phyloP scores from a whole-genome alignment of 2,888 invertebrate genomes.

The Lacanobia wlatinum region DNA sequence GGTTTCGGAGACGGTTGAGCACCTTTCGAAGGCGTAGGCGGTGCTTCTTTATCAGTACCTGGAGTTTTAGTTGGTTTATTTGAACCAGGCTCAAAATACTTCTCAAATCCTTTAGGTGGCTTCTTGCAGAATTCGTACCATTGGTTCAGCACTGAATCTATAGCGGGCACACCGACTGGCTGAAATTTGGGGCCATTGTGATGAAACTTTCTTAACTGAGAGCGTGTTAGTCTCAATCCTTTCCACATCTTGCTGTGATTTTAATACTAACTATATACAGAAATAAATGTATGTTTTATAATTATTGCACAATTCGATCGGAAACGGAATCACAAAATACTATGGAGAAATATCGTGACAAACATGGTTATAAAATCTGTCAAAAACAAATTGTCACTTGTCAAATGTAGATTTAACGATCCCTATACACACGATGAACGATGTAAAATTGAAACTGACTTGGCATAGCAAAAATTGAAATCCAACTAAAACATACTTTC shows the following conservation, averaged over 20 bases:
- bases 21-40: slow-evolving; percentile 84
- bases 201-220: slow-evolving; percentile 86
- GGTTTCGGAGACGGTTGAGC: slow-evolving; percentile 83
- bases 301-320: slow-evolving; percentile 82
- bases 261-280: slow-evolving; percentile 74
- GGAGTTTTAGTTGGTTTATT: slow-evolving; percentile 84
- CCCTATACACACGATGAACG: slow-evolving; percentile 15
- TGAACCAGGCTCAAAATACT: slow-evolving; percentile 94
- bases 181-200: slow-evolving; percentile 85
- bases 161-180: slow-evolving; percentile 87
- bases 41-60: slow-evolving; percentile 76
- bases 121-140: slow-evolving; percentile 93
- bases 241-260: slow-evolving; percentile 85
- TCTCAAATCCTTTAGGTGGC: slow-evolving; percentile 98
- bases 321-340: slow-evolving; percentile 83
- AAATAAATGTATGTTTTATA: slow-evolving; percentile 65
- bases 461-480: slow-evolving; percentile 9
- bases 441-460: slow-evolving; percentile 17
- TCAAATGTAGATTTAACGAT: slow-evolving; percentile 44
- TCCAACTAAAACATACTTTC: slow-evolving; percentile 1
- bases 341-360: slow-evolving; percentile 79
- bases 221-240: slow-evolving; percentile 86
- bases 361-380: slow-evolving; percentile 88
- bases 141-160: slow-evolving; percentile 91
- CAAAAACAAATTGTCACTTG: slow-evolving; percentile 63